Evolutionary conservation across 2,797 vertebrate species (phyloP), one percentile per base, ranked within the genome.

Genomic region (Poeciliopsis paucimaculata): DNA sequence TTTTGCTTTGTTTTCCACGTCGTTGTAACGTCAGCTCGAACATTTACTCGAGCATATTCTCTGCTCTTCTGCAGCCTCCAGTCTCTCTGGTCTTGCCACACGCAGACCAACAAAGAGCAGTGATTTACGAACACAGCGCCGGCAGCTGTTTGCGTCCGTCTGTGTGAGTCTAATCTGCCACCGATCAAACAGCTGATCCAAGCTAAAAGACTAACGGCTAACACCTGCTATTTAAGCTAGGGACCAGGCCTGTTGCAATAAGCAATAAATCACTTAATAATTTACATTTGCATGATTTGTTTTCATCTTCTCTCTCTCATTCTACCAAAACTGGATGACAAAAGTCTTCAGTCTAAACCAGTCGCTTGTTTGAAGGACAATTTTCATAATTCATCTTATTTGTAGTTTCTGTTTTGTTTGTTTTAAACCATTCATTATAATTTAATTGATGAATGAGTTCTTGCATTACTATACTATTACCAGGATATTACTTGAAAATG

Each of bases 161-260:
- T 53, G 71, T 72, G n/a, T 43, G 23, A 7, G 55, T 75, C 55
- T 81, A 81, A 88, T 88, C 82, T 82, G 84, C 84, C 76, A 74
- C 80, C 76, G 76, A 93, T 91, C 84, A 88, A 83, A 91, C 90
- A 90, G 86, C 86, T 74, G 86, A 90, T 91, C 81, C 83, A 82
- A 88, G 86, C 84, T 85, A 71, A 86, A 87, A 90, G 83, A 83
- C 73, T 84, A 91, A 93, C 86, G 77, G 83, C 86, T 75, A 53
- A 76, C 91, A 91, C 89, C 90, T 93, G 90, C 86, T 88, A 81
- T 82, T 80, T 80, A 84, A 92, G 80, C 86, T 72, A 80, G 16
- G 51, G 57, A 77, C 49, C 13, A 53, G 49, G 20, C 49, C 49
- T 53, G 49, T 53, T 53, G 49, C 49, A 53, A 26, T 46, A 15